These are phyloP conservation scores for Crotalus tigris DNA, from an alignment of 2,113 vertebrate species.

Conservation along the genomic window DNA sequence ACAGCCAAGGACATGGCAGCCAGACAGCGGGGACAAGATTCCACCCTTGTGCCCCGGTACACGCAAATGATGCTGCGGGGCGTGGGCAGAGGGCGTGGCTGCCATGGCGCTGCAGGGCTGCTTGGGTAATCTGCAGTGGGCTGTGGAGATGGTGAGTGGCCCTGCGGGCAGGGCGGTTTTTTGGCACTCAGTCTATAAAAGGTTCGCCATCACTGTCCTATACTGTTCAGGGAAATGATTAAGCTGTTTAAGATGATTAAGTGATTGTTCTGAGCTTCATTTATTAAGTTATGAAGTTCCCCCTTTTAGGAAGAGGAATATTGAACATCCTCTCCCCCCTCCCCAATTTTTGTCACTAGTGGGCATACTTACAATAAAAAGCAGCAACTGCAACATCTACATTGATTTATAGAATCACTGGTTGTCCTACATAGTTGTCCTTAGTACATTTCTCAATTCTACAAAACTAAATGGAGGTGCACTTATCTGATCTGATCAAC, in stretches of 20 bases:
- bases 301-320: background rate
- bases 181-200: too few relatives aligned
- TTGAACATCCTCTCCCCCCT: background rate
- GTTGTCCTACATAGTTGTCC: background rate
- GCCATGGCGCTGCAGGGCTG: too few relatives aligned
- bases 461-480: background rate
- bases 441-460: background rate
- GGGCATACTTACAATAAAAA: background rate
- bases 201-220: too few relatives aligned
- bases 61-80: too few relatives aligned
- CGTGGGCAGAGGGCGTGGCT: too few relatives aligned
- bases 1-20: too few relatives aligned
- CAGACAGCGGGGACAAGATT: too few relatives aligned
- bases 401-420: background rate
- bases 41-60: too few relatives aligned
- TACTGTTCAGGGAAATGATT: background rate
- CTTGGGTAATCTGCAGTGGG: too few relatives aligned
- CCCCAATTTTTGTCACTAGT: background rate
- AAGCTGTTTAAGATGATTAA: background rate
- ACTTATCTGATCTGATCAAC: background rate
- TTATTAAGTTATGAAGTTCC: background rate
- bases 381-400: background rate
- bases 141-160: too few relatives aligned
- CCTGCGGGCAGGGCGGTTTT: too few relatives aligned
- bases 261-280: background rate